These are phyloP conservation scores for Caenorhabditis inopinata DNA, from an alignment of 1,140 invertebrate genomes.

Conservation along the genomic window DNA sequence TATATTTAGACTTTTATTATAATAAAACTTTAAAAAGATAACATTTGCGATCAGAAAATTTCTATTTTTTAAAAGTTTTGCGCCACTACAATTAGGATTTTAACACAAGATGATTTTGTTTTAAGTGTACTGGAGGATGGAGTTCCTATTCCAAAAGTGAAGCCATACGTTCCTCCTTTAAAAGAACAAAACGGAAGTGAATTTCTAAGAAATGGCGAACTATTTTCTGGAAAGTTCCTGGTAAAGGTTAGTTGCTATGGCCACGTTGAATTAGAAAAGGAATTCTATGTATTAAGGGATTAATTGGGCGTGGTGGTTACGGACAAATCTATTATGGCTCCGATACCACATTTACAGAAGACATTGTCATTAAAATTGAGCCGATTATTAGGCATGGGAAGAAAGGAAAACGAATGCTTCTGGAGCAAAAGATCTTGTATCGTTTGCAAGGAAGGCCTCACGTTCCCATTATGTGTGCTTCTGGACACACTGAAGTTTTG, in stretches of 20 bases:
- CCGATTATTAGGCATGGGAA: slow-evolving; percentile 87
- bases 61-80: too few species aligned
- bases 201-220: neutral
- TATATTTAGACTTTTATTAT: too few species aligned
- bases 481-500: slow-evolving; percentile 44
- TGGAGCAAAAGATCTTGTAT: slow-evolving; percentile 92
- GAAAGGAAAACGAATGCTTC: slow-evolving; percentile 93
- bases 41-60: too few species aligned
- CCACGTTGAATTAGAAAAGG: neutral
- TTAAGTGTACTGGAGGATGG: neutral
- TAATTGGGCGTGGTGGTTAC: slow-evolving; percentile 96
- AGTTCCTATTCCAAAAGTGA: neutral
- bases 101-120: too few species aligned
- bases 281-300: slow-evolving; percentile 73
- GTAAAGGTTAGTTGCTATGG: neutral
- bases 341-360: slow-evolving; percentile 76
- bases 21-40: too few species aligned
- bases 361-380: slow-evolving; percentile 95
- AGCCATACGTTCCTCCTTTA: neutral
- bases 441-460: slow-evolving; percentile 75
- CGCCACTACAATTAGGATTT: too few species aligned
- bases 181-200: neutral
- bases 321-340: slow-evolving; percentile 98
- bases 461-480: slow-evolving; percentile 50
- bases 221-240: neutral